Base-by-base conservation (phyloP, 2,888 invertebrate genomes). In the Orthosia incerta region DNA sequence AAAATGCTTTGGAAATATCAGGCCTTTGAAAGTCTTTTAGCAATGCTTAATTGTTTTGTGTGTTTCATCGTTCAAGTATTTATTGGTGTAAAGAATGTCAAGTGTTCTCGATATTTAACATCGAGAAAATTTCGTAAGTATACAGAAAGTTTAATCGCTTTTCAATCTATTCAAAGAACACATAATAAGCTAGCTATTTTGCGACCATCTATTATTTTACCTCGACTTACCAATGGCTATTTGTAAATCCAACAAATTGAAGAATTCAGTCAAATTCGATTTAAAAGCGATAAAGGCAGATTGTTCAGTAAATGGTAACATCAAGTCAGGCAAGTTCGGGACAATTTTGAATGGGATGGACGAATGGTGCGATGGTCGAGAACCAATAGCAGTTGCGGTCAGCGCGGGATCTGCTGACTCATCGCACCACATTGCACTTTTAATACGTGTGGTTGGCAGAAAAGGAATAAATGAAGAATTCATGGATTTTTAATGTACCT, bases 321-420 rank as follows among this genome's bases (percentile, higher is more conserved):
- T 74, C 80, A 75, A 80, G 79, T 86, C 76, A 79, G 53, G 61
- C 79, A 57, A 69, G 61, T n/a, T 11, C 31, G 55, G 69, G 71
- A 86, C 86, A 89, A 88, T 84, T 88, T 87, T 90, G 89, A 90
- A 90, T 89, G 88, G 85, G 46, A 39, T 20, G 60, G 73, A 15
- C 73, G 86, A 86, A 88, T 87, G 86, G 84, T 26, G 39, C 55
- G 61, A 75, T 39, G 81, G 82, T 82, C 77, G 65, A 76, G 76
- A 66, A 81, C 63, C 66, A 73, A 72, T 55, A 64, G 63, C 71
- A 79, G 87, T 85, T 72, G 79, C 60, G 87, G 84, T 85, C 84
- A 88, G 74, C 18, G 53, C 48, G 83, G 64, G 81, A 80, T 79
- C 61, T 73, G 89, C 87, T 84, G 88, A 88, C 72, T 89, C 88